These are phyloP conservation scores for Colletes gigas DNA, from an alignment of 1,140 invertebrate species.

Conservation along the genomic window DNA sequence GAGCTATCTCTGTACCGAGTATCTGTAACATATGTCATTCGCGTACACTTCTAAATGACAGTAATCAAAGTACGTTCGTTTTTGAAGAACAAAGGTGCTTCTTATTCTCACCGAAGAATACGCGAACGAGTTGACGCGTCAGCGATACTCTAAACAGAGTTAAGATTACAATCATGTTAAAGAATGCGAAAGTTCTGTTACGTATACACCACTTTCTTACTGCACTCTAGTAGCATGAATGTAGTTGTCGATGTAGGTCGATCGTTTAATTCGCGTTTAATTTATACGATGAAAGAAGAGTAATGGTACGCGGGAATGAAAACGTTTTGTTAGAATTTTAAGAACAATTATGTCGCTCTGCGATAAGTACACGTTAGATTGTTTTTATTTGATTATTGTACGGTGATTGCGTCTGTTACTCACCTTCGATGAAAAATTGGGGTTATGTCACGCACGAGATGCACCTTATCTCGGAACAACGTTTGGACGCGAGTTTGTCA, in stretches of 20 bases:
- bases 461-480: background rate
- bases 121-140: background rate
- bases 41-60: background rate
- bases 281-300: background rate
- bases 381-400: background rate
- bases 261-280: background rate
- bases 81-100: background rate
- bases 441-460: conserved; percentile 56
- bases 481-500: background rate
- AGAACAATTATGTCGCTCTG: too few species aligned
- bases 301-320: background rate
- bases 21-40: conserved; percentile 43
- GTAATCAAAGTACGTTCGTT: background rate
- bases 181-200: background rate
- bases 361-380: background rate
- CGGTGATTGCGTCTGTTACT: background rate
- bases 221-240: conserved; percentile 15
- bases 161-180: background rate
- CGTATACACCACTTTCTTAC: background rate
- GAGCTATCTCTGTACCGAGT: background rate
- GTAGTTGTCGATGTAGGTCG: conserved; percentile 21
- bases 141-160: background rate
- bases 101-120: too few species aligned
- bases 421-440: conserved; percentile 43
- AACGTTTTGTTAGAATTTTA: background rate